These are phyloP conservation scores for Heloderma charlesbogerti DNA, from an alignment of 2,113 vertebrate species.

Conservation along the genomic window DNA sequence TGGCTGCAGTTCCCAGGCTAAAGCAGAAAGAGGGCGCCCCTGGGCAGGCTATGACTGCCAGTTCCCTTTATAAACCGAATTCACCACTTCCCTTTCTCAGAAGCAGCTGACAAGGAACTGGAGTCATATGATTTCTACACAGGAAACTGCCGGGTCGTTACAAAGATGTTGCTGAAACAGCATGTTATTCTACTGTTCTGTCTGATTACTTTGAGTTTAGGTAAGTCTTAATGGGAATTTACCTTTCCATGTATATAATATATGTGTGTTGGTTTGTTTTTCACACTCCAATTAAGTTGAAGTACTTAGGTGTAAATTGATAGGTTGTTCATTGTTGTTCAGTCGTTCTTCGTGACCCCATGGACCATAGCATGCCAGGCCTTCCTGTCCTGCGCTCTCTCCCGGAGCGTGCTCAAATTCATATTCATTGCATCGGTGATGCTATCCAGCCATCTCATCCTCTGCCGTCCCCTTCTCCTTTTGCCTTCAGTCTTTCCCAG, in stretches of 20 bases:
- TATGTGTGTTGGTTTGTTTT: background rate
- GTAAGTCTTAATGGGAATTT: background rate
- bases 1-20: background rate
- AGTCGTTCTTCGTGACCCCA: no score
- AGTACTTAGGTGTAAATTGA: background rate
- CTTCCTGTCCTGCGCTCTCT: no score
- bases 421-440: no score
- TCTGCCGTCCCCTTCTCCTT: no score
- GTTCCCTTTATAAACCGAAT: background rate
- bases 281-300: background rate
- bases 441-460: no score
- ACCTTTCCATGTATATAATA: background rate
- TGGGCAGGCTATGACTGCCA: background rate
- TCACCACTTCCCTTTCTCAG: background rate
- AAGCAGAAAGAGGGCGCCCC: background rate
- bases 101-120: background rate
- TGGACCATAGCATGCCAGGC: no score
- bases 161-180: background rate
- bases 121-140: background rate
- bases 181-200: background rate
- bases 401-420: no score
- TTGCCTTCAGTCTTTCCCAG: no score
- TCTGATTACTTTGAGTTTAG: constrained; percentile 27
- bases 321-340: no score
- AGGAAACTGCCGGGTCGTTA: background rate